Percentiles rank a stretch among this genome's conserved stretches.
Evolutionary conservation across 2,113 vertebrate species (phyloP).

Genomic region (Chrysemys picta): DNA sequence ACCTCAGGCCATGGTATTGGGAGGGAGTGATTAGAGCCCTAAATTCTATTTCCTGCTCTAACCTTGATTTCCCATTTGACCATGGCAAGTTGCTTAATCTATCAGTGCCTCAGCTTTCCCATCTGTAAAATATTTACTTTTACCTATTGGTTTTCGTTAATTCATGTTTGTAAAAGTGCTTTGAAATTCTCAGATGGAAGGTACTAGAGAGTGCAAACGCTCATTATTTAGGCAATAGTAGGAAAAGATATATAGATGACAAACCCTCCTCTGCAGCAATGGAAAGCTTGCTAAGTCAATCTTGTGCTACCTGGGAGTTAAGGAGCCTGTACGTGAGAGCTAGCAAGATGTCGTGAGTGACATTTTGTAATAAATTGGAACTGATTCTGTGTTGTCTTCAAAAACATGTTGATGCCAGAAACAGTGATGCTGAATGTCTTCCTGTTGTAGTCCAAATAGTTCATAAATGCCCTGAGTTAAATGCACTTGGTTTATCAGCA

Average conservation of each 20-base stretch:
- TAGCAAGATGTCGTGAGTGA: background rate
- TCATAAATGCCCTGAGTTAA: rapidly evolving
- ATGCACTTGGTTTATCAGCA: background rate
- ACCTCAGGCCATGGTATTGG: background rate
- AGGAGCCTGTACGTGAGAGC: background rate
- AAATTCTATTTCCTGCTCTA: background rate
- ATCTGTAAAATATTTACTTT: background rate
- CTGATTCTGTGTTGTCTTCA: background rate
- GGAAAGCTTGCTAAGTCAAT: background rate
- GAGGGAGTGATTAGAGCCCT: background rate
- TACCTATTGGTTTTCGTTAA: background rate
- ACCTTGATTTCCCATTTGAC: background rate
- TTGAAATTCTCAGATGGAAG: background rate
- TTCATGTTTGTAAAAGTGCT: background rate
- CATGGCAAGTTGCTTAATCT: background rate
- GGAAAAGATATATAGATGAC: background rate
- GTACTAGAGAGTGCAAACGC: background rate
- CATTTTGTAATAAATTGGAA: background rate
- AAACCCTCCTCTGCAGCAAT: background rate
- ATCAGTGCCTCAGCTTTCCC: background rate
- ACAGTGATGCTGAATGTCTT: background rate
- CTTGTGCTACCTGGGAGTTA: background rate
- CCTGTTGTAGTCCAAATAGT: background rate
- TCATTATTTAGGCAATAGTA: background rate
- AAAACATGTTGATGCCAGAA: background rate